Evolutionary conservation across 2,888 invertebrate species (phyloP).

Genomic region (Rhingia campestris): DNA sequence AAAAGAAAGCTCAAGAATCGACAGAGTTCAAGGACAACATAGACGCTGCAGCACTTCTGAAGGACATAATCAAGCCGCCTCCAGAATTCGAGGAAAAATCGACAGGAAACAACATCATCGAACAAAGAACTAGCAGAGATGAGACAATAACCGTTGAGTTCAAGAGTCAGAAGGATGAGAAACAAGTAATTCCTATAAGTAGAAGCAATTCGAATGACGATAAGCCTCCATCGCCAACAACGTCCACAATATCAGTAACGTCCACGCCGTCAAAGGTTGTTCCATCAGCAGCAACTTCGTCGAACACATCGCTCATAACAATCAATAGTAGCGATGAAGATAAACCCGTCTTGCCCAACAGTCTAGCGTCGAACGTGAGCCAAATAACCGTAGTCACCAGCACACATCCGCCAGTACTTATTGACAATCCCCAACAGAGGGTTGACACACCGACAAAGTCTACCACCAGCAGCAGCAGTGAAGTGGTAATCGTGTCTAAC

Average conservation of each 20-base stretch:
- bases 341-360: slow-evolving; percentile 87
- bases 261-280: slow-evolving; percentile 62
- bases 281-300: slow-evolving; percentile 76
- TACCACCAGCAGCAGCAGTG: slow-evolving; percentile 83
- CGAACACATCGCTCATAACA: slow-evolving; percentile 81
- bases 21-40: slow-evolving; percentile 50
- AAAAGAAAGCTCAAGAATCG: slow-evolving; percentile 34
- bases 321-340: slow-evolving; percentile 79
- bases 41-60: slow-evolving; percentile 47
- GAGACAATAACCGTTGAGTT: slow-evolving; percentile 74
- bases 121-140: slow-evolving; percentile 36
- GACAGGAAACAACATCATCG: slow-evolving; percentile 28
- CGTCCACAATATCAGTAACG: slow-evolving; percentile 76
- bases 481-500: slow-evolving; percentile 92
- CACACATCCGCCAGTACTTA: slow-evolving; percentile 90
- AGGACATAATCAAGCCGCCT: slow-evolving; percentile 76
- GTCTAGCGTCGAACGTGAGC: slow-evolving; percentile 88
- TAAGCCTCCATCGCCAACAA: slow-evolving; percentile 78
- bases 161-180: slow-evolving; percentile 74
- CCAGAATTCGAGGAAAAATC: slow-evolving; percentile 75
- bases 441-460: slow-evolving; percentile 63
- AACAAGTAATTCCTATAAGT: slow-evolving; percentile 75
- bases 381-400: slow-evolving; percentile 93
- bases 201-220: slow-evolving; percentile 61
- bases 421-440: slow-evolving; percentile 84